A percentile compares a stretch with the other conserved stretches of the same genome.
Evolutionary conservation across 1,140 invertebrate genomes (phyloP).

Genomic region (Artemia franciscana): DNA sequence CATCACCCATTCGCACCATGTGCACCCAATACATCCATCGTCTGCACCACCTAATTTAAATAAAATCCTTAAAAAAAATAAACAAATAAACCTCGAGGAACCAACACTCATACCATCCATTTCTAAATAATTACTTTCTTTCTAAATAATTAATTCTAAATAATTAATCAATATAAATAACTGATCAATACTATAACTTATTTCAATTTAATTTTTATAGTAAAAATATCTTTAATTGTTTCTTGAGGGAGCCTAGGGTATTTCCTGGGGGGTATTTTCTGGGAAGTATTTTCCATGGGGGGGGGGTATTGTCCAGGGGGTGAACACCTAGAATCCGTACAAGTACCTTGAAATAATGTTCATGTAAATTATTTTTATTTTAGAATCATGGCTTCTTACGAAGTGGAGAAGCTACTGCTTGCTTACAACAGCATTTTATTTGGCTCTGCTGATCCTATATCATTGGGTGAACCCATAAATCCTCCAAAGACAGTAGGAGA

Average conservation of each 20-base stretch:
- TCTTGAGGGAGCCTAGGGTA: neutral
- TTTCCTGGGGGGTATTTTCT: neutral
- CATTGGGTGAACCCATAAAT: neutral
- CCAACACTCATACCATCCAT: too few species aligned
- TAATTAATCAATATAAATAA: too few species aligned
- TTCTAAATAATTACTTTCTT: too few species aligned
- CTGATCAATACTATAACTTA: neutral
- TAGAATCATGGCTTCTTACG: neutral
- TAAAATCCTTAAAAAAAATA: too few species aligned
- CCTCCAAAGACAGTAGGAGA: neutral
- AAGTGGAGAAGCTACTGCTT: neutral
- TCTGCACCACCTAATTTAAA: too few species aligned
- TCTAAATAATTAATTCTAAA: too few species aligned
- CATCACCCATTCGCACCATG: too few species aligned
- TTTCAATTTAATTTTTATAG: neutral
- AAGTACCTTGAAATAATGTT: neutral
- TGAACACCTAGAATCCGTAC: too few species aligned
- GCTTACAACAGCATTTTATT: neutral
- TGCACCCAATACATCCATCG: too few species aligned
- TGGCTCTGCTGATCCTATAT: neutral
- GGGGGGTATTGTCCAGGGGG: too few species aligned
- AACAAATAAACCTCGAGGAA: too few species aligned
- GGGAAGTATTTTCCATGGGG: neutral
- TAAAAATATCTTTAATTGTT: neutral
- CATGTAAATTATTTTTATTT: neutral